phyloP scores from a whole-genome alignment of 2,888 invertebrate species.

The Hypsopygia costalis region DNA sequence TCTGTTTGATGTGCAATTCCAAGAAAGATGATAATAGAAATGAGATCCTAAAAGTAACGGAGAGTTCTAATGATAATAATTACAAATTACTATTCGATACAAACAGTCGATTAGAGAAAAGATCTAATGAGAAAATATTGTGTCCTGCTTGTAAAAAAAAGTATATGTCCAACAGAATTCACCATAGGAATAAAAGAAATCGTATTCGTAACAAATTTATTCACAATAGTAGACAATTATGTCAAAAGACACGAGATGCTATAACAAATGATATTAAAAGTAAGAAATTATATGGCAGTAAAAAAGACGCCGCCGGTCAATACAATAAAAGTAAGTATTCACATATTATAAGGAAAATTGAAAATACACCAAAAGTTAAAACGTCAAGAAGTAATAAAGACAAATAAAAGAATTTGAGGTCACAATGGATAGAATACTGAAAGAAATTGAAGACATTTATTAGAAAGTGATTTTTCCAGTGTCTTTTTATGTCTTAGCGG shows the following conservation, averaged over 20 bases:
- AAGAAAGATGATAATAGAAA: constrained; percentile 17
- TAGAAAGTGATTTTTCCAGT: too few relatives aligned
- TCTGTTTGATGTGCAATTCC: constrained; percentile 23
- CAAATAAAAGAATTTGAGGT: too few relatives aligned
- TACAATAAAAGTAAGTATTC: neutral
- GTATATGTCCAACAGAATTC: neutral
- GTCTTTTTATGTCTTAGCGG: too few relatives aligned
- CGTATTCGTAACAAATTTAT: neutral
- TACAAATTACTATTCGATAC: neutral
- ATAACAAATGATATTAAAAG: neutral
- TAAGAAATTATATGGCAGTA: constrained; percentile 9
- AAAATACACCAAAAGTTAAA: too few relatives aligned
- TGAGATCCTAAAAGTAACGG: neutral
- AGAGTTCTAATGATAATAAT: neutral
- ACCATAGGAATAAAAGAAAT: neutral
- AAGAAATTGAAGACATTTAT: too few relatives aligned
- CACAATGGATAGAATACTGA: too few relatives aligned
- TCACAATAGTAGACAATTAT: constrained; percentile 4
- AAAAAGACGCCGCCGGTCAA: constrained; percentile 20
- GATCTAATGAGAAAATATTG: neutral
- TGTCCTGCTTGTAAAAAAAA: neutral
- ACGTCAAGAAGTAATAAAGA: too few relatives aligned
- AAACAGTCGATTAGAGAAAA: neutral
- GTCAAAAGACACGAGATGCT: neutral
- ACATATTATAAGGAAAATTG: too few relatives aligned